A percentile compares a stretch with the other conserved stretches of the same genome.
Conservation (phyloP, 2,113 vertebrate species). For the Climacteris rufus region DNA sequence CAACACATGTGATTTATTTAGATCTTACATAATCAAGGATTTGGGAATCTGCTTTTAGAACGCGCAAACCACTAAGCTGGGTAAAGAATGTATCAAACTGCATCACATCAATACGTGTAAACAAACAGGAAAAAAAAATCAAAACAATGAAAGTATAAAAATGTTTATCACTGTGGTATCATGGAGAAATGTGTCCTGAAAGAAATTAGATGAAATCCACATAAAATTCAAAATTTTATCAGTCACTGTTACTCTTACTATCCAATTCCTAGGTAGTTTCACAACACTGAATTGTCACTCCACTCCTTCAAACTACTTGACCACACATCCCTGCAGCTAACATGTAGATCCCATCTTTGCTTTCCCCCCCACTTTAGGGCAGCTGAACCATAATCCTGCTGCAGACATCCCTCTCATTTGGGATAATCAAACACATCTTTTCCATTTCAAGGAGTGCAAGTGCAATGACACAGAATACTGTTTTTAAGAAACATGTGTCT, state of each 20-base stretch:
- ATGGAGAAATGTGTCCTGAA: background rate
- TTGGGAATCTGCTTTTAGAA: background rate
- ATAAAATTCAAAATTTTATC: background rate
- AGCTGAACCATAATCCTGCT: background rate
- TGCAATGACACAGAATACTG: background rate
- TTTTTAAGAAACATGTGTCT: background rate
- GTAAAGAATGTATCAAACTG: background rate
- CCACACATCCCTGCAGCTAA: background rate
- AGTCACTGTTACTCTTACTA: background rate
- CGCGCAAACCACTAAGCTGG: background rate
- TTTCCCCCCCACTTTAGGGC: background rate
- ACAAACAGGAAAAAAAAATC: background rate
- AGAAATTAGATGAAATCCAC: background rate
- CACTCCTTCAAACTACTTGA: background rate
- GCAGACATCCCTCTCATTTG: background rate
- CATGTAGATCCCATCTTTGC: background rate
- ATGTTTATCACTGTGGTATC: background rate
- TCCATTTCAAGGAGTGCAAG: background rate
- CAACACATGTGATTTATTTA: background rate
- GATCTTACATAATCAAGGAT: background rate
- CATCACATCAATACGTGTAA: background rate
- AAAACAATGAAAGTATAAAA: background rate
- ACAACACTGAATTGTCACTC: background rate
- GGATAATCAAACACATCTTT: background rate
- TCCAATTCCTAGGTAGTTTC: background rate